Evolutionary conservation across 1,140 invertebrate species (phyloP).

Genomic region (Parapsyche elsis): DNA sequence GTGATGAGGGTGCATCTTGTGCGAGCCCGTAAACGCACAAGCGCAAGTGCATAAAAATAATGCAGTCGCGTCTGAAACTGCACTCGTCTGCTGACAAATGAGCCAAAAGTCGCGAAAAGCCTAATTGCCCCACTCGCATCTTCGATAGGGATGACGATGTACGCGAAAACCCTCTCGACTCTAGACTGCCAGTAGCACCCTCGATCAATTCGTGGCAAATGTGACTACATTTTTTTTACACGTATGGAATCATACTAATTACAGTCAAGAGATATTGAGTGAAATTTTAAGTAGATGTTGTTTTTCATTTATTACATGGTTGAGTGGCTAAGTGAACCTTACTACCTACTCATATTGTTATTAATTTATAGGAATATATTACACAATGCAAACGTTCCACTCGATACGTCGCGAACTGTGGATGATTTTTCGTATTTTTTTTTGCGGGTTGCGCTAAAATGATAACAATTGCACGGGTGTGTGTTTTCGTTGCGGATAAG

Average conservation of each 20-base stretch:
- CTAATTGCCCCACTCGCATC: slow-evolving; percentile 42
- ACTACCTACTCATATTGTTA: too few relatives aligned
- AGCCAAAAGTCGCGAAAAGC: slow-evolving; percentile 34
- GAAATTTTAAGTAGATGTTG: too few relatives aligned
- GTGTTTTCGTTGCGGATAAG: slow-evolving; percentile 3
- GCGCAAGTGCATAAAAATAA: slow-evolving; percentile 22
- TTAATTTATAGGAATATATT: too few relatives aligned
- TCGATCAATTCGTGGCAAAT: too few relatives aligned
- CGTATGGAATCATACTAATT: too few relatives aligned
- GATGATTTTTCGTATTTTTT: background rate
- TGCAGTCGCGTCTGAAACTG: background rate
- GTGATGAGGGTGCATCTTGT: too few relatives aligned
- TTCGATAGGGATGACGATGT: background rate
- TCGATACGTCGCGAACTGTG: background rate
- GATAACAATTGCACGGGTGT: slow-evolving; percentile 29
- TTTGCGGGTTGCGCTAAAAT: slow-evolving; percentile 2
- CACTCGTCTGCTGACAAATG: slow-evolving; percentile 28
- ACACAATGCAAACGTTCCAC: too few relatives aligned
- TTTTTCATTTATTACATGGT: too few relatives aligned
- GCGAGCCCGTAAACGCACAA: background rate
- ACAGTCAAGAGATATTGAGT: too few relatives aligned
- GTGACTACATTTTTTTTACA: too few relatives aligned
- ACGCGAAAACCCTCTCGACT: background rate
- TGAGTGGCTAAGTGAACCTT: too few relatives aligned
- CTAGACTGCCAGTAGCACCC: too few relatives aligned